Evolutionary conservation across 1,140 invertebrate genomes (phyloP).

Genomic region (Octopus sinensis): DNA sequence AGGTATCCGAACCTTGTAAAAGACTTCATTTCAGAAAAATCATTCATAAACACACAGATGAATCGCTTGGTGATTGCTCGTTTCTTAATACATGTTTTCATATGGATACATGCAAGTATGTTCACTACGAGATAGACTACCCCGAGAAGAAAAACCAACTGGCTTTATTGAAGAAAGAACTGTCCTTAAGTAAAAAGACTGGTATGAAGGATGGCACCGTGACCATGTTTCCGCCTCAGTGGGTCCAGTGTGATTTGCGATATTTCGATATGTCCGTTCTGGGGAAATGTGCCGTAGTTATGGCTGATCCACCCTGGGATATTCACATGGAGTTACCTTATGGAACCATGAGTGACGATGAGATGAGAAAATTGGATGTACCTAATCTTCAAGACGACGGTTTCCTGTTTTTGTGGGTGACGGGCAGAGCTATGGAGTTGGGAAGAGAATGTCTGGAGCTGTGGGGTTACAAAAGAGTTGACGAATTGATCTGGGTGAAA

Average conservation of each 20-base stretch:
- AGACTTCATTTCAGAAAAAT: slow-evolving; percentile 97
- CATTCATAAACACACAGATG: slow-evolving; percentile 93
- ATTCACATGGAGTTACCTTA: slow-evolving; percentile 98
- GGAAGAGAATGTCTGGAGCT: slow-evolving; percentile 63
- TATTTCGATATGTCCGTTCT: slow-evolving; percentile 93
- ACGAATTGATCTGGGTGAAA: slow-evolving; percentile 98
- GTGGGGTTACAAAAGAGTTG: slow-evolving; percentile 81
- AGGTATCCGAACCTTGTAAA: slow-evolving; percentile 67
- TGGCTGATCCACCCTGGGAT: slow-evolving; percentile 90
- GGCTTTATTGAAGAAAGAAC: slow-evolving; percentile 37
- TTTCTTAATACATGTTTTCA: slow-evolving; percentile 98
- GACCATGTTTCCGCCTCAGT: slow-evolving; percentile 61
- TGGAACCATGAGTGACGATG: slow-evolving; percentile 98
- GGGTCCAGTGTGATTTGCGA: slow-evolving; percentile 94
- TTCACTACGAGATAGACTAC: slow-evolving; percentile 88
- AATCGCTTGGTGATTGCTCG: slow-evolving; percentile 91
- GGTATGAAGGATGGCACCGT: slow-evolving; percentile 30
- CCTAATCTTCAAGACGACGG: slow-evolving; percentile 91
- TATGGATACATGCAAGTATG: slow-evolving; percentile 97
- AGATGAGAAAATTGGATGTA: slow-evolving; percentile 92
- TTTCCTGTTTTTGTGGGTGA: slow-evolving; percentile 96
- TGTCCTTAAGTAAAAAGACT: slow-evolving; percentile 28
- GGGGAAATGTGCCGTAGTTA: slow-evolving; percentile 64
- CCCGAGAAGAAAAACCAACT: slow-evolving; percentile 41
- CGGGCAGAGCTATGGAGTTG: slow-evolving; percentile 95